A percentile compares a stretch with the other conserved stretches of the same genome.
These are phyloP conservation scores for Poicephalus gulielmi DNA, from an alignment of 2,113 vertebrate species.

Conservation along the genomic window DNA sequence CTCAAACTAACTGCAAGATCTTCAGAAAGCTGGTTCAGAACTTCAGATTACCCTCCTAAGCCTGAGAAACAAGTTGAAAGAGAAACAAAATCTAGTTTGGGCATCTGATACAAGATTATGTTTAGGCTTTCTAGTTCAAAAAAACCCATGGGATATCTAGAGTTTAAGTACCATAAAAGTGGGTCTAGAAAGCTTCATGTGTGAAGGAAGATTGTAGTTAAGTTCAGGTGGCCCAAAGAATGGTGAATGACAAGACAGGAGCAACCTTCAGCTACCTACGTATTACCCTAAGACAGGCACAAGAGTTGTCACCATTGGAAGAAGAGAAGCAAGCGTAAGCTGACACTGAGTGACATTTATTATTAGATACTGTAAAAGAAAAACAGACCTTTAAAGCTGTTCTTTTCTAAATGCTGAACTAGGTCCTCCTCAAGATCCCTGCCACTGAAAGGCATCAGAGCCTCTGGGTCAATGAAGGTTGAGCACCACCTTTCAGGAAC, in stretches of 20 bases:
- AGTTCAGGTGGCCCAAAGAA: background rate
- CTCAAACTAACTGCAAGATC: background rate
- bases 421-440: background rate
- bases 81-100: background rate
- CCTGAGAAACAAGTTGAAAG: background rate
- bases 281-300: background rate
- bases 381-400: background rate
- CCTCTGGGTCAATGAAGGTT: background rate
- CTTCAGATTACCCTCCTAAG: background rate
- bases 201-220: accelerated
- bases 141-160: accelerated
- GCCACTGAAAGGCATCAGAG: background rate
- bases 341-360: background rate
- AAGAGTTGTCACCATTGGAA: background rate
- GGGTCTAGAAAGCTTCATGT: background rate
- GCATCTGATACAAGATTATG: background rate
- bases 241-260: accelerated
- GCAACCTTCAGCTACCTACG: background rate
- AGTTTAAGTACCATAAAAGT: accelerated
- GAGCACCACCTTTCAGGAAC: background rate
- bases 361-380: background rate
- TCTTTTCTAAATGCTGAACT: background rate
- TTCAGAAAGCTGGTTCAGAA: background rate
- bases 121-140: background rate
- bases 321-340: background rate